Evolutionary conservation across 2,113 vertebrate species (phyloP), one percentile per base, ranked within the genome.

Genomic region (Arvicanthis niloticus): DNA sequence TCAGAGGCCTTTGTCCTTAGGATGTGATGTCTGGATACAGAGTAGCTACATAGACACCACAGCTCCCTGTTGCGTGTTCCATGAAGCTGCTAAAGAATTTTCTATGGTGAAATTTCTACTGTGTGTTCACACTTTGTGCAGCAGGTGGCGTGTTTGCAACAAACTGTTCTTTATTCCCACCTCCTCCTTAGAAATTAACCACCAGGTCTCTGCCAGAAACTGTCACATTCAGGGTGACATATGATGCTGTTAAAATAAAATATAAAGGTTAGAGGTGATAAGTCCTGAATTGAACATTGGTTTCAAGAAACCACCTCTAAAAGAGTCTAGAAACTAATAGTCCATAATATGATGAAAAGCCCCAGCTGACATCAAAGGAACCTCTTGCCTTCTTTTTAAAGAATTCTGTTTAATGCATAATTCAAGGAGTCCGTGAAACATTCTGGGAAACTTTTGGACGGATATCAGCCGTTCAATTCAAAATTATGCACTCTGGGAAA

Each of bases 391-490:
- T 94, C 91, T 97, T 96, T 96, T 96, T 97, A 97, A 98, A 97
- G 60, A 95, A 93, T 73, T 94, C 65, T 98, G 11, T 88, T 88
- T 88, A 24, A 73, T 92, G 97, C 95, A 96, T 97, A 97, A 98
- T 97, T 97, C 76, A 95, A 92, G 37, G 77, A 96, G 92, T 62
- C 87, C 31, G 67, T 8, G 89, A 98, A 95, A 93, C 78, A 92
- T 96, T 97, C 95, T 51, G 7, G 96, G 96, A 96, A 88, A 96
- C 72, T 78, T 98, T 97, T 97, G 80, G 77, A 88, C 19, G 89
- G 92, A 86, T 97, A 97, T 68, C 65, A 96, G 87, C 96, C 95
- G 98, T 98, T 98, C 98, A 98, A 98, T 98, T 98, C 97, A 97
- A 98, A 98, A 97, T 98, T 97, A 98, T 89, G 93, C 95, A 96